Conservation (phyloP, 2,113 vertebrate genomes). For the Ptilonorhynchus violaceus region DNA sequence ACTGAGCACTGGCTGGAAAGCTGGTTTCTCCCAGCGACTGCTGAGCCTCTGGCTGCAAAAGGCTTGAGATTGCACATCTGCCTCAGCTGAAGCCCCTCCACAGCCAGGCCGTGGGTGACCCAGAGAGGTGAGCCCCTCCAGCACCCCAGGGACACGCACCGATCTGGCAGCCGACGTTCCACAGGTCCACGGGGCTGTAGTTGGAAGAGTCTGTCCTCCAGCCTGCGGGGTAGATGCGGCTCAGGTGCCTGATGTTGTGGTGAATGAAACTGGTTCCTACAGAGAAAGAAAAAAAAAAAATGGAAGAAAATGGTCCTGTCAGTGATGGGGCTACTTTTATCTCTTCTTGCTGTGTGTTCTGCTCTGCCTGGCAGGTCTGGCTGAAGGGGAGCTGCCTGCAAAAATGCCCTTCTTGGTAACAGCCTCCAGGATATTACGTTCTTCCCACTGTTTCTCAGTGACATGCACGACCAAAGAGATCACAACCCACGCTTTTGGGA, state of each 20-base stretch:
- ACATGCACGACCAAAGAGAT: not conserved
- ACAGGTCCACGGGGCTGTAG: conserved; percentile 88
- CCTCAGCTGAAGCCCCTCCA: not conserved
- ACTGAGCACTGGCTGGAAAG: not conserved
- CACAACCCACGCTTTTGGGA: not conserved
- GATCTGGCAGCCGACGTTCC: conserved; percentile 94
- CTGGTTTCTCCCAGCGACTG: not conserved
- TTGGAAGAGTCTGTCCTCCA: conserved; percentile 94
- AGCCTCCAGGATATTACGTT: not conserved
- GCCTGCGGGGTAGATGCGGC: conserved; percentile 90
- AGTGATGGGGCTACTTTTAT: not conserved
- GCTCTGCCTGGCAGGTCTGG: not conserved
- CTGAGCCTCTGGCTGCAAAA: not conserved
- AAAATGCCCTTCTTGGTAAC: not conserved
- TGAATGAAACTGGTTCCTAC: conserved; percentile 79
- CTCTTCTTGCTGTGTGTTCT: not conserved
- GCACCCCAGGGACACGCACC: conserved; percentile 66
- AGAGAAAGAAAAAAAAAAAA: not conserved
- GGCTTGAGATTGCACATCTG: not conserved
- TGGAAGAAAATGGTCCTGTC: not conserved
- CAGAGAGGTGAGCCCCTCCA: not conserved
- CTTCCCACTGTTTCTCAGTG: not conserved
- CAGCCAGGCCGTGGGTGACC: not conserved
- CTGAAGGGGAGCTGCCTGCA: not conserved
- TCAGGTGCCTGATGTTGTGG: conserved; percentile 89